Evolutionary conservation across 2,888 invertebrate genomes (phyloP), one percentile per base, ranked within the genome.

Genomic region (Diloba caeruleocephala): DNA sequence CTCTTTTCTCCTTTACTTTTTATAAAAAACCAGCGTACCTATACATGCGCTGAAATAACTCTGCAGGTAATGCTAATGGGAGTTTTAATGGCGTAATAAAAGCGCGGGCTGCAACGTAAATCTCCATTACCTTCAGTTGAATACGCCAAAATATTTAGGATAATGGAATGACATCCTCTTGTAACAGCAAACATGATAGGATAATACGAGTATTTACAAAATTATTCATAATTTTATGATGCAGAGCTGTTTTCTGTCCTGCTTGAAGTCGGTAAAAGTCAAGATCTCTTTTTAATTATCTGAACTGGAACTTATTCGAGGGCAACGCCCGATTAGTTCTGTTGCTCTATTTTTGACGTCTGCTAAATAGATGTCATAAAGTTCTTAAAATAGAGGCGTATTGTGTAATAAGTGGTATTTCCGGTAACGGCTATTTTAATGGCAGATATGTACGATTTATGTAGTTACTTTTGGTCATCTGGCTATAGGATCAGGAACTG

Each of bases 241-340:
- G 37, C 8, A 31, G 55, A 31, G 21, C 17, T 29, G 36, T 64
- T 45, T 36, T 45, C 25, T 42, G 48, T 15, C 10, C 49, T 59
- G 29, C 15, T 42, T 58, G 42, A 1, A 15, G 23, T 28, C 14
- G 7, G n/a, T 33, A 41, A 15, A 49, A 43, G 34, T 25, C 37
- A 21, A 29, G 23, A 44, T 15, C 41, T 37, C 14, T 41, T 32
- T 38, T 13, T 36, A 43, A 28, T 60, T 44, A 66, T 65, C 15
- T 43, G 32, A 41, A 52, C 17, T 61, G 62, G 53, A 39, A 62
- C 38, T 25, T 12, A 32, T 32, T 37, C 7, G 9, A 23, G 62
- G 62, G 12, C 68, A 39, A 61, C 13, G 45, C 4, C 31, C 34
- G 57, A 70, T 69, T 51, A 39, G 45, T 43, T 37, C n/a, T 1